Evolutionary conservation across 2,797 vertebrate genomes (phyloP).

Genomic region (Crypturellus tataupa): DNA sequence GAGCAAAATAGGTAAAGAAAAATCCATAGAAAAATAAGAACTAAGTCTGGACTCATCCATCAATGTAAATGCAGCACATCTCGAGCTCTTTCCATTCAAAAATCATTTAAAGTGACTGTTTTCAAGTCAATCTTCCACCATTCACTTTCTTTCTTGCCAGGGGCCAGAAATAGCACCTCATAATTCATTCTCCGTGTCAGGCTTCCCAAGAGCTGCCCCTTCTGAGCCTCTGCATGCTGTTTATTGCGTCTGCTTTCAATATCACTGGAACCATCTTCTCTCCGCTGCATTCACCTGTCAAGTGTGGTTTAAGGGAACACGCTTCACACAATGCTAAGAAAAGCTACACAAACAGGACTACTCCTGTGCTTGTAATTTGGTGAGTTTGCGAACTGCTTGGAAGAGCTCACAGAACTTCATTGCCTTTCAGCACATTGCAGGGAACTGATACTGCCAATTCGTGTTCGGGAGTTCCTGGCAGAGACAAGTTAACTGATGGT

Average conservation of each 20-base stretch:
- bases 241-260: conserved; percentile 60
- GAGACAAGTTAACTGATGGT: background rate
- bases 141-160: background rate
- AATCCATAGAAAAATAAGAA: background rate
- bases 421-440: background rate
- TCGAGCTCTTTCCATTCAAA: conserved; percentile 17
- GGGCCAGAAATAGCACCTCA: conserved; percentile 53
- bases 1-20: conserved; percentile 1
- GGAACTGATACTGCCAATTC: background rate
- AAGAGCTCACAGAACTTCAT: background rate
- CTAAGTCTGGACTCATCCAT: conserved; percentile 13
- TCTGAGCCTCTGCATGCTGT: conserved; percentile 12
- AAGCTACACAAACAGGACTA: background rate
- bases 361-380: background rate
- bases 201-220: conserved; percentile 32
- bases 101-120: conserved; percentile 53
- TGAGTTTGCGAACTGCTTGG: background rate
- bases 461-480: background rate
- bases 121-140: conserved; percentile 30
- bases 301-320: conserved; percentile 28
- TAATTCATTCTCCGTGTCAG: conserved; percentile 17
- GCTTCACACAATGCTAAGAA: conserved; percentile 39
- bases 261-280: conserved; percentile 32
- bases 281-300: conserved; percentile 55
- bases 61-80: conserved; percentile 15